phyloP scores from a whole-genome alignment of 1,140 invertebrate species.

The Saccostrea cuccullata region DNA sequence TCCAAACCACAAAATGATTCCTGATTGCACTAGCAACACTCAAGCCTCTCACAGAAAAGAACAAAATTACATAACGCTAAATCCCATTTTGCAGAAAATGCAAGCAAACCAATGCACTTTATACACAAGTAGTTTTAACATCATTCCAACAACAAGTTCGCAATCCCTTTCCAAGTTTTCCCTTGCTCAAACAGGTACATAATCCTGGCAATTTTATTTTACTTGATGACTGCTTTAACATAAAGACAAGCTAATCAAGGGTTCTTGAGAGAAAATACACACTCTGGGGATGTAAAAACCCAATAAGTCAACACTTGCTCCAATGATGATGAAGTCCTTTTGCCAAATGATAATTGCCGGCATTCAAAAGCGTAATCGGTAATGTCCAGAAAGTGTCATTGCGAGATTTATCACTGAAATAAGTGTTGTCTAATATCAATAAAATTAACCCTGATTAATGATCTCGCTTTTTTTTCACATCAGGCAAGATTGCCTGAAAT shows the following conservation, averaged over 20 bases:
- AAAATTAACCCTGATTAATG: neutral
- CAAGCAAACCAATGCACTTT: neutral
- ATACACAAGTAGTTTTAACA: conserved; percentile 5
- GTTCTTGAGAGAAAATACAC: conserved; percentile 27
- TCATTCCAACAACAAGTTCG: neutral
- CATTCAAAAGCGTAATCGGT: conserved; percentile 18
- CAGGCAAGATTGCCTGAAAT: no score
- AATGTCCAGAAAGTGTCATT: conserved; percentile 13
- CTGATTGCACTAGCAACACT: neutral
- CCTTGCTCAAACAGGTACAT: neutral
- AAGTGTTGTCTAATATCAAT: neutral
- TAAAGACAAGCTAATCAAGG: conserved; percentile 25
- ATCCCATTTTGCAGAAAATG: neutral
- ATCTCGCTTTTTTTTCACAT: no score
- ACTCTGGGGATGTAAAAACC: neutral
- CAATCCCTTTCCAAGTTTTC: neutral
- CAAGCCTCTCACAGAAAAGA: neutral
- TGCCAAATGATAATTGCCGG: neutral
- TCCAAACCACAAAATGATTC: neutral
- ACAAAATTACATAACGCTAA: neutral
- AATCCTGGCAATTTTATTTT: neutral
- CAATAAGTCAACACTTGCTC: conserved; percentile 15
- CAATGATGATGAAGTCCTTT: neutral
- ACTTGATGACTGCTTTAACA: conserved; percentile 11
- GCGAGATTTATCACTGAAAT: neutral